These are phyloP conservation scores for Saturnia japonica DNA, from an alignment of 2,888 invertebrate genomes.

Conservation along the genomic window DNA sequence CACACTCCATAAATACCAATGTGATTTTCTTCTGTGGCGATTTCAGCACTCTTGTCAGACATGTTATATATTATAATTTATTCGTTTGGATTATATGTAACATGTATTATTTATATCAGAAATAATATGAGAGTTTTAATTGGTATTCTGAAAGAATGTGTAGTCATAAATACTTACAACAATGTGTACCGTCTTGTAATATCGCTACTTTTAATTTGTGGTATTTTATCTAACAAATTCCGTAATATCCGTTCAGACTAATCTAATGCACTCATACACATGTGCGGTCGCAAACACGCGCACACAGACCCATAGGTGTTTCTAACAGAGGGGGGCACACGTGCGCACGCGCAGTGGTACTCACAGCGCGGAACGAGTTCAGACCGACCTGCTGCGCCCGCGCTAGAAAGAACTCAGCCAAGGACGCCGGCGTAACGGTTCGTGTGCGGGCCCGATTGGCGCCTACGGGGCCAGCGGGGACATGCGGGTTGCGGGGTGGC, in stretches of 20 bases:
- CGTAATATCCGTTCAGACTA: conserved; percentile 80
- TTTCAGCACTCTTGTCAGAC: too few species aligned
- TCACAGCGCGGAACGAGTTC: conserved; percentile 74
- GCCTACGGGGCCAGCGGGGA: conserved; percentile 27
- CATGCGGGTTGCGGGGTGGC: conserved; percentile 22
- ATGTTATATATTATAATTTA: neutral
- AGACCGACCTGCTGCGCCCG: conserved; percentile 74
- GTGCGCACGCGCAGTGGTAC: conserved; percentile 65
- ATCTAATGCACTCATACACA: conserved; percentile 61
- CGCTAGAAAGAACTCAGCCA: conserved; percentile 81
- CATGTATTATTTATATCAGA: neutral
- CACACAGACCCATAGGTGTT: conserved; percentile 38
- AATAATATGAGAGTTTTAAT: neutral
- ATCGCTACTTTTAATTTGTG: conserved; percentile 44
- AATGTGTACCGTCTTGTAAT: conserved; percentile 2
- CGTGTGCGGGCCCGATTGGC: conserved; percentile 40
- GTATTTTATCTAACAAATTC: conserved; percentile 69
- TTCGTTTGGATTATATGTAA: neutral
- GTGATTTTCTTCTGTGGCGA: neutral
- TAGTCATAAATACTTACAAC: neutral
- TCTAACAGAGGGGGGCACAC: conserved; percentile 56
- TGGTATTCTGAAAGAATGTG: neutral
- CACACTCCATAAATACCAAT: neutral
- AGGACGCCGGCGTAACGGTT: conserved; percentile 80
- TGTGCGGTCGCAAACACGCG: conserved; percentile 31